Base-by-base conservation (phyloP, 2,888 invertebrate species). In the Tenthredo notha region DNA sequence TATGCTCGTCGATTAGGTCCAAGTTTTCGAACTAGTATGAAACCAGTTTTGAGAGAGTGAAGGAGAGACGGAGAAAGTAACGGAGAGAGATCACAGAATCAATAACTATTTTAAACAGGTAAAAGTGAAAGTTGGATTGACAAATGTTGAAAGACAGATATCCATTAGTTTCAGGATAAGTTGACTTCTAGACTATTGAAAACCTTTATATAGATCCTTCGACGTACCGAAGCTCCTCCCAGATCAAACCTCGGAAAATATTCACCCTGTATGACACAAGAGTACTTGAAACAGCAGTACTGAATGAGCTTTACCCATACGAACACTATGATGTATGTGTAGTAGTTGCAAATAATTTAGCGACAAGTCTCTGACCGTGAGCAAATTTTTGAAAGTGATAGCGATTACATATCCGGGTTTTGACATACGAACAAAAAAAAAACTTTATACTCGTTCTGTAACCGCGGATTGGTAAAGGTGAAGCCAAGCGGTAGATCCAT, bases 111-210 rank as follows among this genome's bases (percentile, higher is more conserved):
- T 47, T 75, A 29, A 47, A 75, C 15, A 29, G n/a, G 6, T 0
- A 75, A 72, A 47, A 75, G 75, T 75, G 43, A 75, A 75, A 75
- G 75, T 75, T 25, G 47, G 7, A 10, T 47, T 75, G n/a, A 75
- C 47, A 47, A 43, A 6, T 18, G 29, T 10, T 7, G 18, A 33
- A 29, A 70, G 18, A 72, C n/a, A 37, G 72, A n/a, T 54, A 54
- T 37, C 37, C 1, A 54, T 5, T 25, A 33, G 29, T 70, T 29
- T 7, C 67, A 9, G 29, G 37, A 70, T 7, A 47, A 6, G 37
- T 33, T 15, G 15, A 70, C 3, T 15, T 70, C 29, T 15, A 4
- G 67, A 70, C 67, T 70, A 12, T 18, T 15, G 15, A 37, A 33
- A 58, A 15, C 33, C 18, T 29, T 70, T 33, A 70, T 29, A 70